These are phyloP conservation scores for Cyrtonyx montezumae DNA, from an alignment of 2,113 vertebrate species.

Conservation along the genomic window DNA sequence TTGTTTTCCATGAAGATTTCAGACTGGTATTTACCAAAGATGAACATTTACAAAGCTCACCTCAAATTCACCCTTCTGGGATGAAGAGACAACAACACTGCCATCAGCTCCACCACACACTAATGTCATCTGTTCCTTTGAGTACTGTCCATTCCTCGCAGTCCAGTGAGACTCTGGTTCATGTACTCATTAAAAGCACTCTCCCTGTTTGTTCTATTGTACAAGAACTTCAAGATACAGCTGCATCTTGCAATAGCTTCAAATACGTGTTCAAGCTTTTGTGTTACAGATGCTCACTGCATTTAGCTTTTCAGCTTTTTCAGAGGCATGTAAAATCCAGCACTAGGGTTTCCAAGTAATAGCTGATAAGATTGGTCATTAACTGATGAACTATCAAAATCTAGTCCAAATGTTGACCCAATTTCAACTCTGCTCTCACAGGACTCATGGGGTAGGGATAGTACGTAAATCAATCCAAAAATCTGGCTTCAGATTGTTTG, in stretches of 20 bases:
- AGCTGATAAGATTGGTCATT: not conserved
- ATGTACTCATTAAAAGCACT: not conserved
- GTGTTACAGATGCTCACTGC: not conserved
- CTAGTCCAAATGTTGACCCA: constrained; percentile 21
- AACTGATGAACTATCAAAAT: not conserved
- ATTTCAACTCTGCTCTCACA: constrained; percentile 54
- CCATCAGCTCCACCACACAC: not conserved
- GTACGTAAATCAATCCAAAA: not conserved
- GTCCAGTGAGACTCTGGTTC: not conserved
- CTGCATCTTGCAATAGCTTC: not conserved
- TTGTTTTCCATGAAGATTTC: constrained; percentile 72
- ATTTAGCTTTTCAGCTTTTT: not conserved
- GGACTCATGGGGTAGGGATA: not conserved
- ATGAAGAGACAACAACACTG: not conserved
- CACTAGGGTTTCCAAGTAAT: not conserved
- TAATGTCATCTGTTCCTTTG: not conserved
- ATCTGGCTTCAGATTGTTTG: not conserved
- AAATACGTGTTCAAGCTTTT: rapidly evolving
- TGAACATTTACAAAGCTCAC: constrained; percentile 49
- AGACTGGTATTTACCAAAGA: constrained; percentile 58
- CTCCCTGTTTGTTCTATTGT: not conserved
- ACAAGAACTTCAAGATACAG: not conserved
- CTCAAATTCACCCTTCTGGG: constrained; percentile 39
- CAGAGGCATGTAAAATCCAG: not conserved
- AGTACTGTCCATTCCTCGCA: not conserved